Conservation (phyloP, 2,113 vertebrate genomes). For the Oncorhynchus tshawytscha region DNA sequence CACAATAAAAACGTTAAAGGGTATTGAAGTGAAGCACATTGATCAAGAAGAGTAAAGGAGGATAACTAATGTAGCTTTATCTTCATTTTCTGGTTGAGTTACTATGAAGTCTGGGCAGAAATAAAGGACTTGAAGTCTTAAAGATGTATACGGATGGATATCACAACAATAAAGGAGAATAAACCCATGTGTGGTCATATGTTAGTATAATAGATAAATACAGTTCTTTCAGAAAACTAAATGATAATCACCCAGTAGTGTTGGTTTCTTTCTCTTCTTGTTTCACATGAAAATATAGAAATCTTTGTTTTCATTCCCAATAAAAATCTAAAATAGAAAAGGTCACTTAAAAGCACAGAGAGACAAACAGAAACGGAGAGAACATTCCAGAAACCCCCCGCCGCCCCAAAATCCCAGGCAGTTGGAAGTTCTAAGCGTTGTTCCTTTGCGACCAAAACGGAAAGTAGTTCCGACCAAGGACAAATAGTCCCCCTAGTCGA, state of each 20-base stretch:
- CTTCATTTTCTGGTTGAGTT: slow-evolving; percentile 14
- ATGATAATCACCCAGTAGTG: slow-evolving; percentile 56
- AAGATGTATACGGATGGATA: slow-evolving; percentile 56
- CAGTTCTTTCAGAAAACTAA: slow-evolving; percentile 54
- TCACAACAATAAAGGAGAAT: slow-evolving; percentile 62
- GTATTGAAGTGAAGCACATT: slow-evolving; percentile 55
- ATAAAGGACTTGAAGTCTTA: slow-evolving; percentile 67
- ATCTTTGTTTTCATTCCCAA: slow-evolving; percentile 65
- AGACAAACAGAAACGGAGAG: slow-evolving; percentile 51
- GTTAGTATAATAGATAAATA: slow-evolving; percentile 63
- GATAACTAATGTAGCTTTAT: slow-evolving; percentile 29
- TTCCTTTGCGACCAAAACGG: background rate
- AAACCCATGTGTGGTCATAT: slow-evolving; percentile 37
- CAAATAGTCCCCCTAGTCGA: slow-evolving; percentile 78
- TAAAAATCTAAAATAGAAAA: slow-evolving; percentile 71
- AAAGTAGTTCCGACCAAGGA: background rate
- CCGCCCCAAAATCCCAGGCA: background rate
- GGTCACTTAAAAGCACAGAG: slow-evolving; percentile 73
- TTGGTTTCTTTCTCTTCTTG: slow-evolving; percentile 55
- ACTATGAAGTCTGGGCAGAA: slow-evolving; percentile 58
- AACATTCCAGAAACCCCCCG: slow-evolving; percentile 18
- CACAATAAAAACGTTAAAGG: slow-evolving; percentile 63
- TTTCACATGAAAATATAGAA: slow-evolving; percentile 78
- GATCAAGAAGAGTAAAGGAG: slow-evolving; percentile 49
- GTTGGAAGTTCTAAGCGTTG: slow-evolving; percentile 11